These are phyloP conservation scores for Erebia epiphron DNA, from an alignment of 2,888 invertebrate species.

Conservation along the genomic window DNA sequence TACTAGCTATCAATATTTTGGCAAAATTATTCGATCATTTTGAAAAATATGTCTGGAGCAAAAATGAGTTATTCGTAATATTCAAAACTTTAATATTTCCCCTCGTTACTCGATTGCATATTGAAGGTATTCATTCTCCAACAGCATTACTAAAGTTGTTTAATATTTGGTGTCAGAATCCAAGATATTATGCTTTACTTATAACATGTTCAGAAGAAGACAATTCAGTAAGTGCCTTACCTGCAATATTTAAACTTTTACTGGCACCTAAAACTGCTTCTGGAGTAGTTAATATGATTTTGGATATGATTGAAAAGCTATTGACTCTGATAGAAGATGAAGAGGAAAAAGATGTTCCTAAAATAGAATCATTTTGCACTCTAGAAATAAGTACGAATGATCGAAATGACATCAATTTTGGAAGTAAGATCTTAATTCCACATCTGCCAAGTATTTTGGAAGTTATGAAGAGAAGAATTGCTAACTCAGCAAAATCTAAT, in stretches of 20 bases:
- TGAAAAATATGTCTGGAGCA: conserved; percentile 88
- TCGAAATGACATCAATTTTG: conserved; percentile 83
- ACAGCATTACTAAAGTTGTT: conserved; percentile 92
- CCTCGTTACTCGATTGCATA: conserved; percentile 87
- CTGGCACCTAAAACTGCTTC: conserved; percentile 85
- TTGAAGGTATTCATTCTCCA: conserved; percentile 92
- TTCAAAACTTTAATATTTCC: conserved; percentile 93
- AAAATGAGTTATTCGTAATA: conserved; percentile 87
- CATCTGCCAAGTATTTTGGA: conserved; percentile 88
- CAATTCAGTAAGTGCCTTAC: conserved; percentile 81
- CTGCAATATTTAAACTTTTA: conserved; percentile 88
- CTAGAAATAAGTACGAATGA: conserved; percentile 51
- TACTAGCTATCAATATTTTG: conserved; percentile 83
- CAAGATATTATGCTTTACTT: conserved; percentile 89
- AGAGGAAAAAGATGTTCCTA: conserved; percentile 67
- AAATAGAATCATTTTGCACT: conserved; percentile 65
- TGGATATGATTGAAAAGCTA: conserved; percentile 89
- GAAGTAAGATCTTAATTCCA: conserved; percentile 88
- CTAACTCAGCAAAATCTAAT: conserved; percentile 81
- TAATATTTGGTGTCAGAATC: conserved; percentile 90
- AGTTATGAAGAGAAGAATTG: conserved; percentile 86
- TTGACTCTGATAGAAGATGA: conserved; percentile 85
- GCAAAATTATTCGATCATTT: conserved; percentile 91
- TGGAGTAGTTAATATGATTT: conserved; percentile 86
- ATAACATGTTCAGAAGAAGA: conserved; percentile 81